phyloP scores from a whole-genome alignment of 2,888 invertebrate genomes.

The Coelinius sp. region DNA sequence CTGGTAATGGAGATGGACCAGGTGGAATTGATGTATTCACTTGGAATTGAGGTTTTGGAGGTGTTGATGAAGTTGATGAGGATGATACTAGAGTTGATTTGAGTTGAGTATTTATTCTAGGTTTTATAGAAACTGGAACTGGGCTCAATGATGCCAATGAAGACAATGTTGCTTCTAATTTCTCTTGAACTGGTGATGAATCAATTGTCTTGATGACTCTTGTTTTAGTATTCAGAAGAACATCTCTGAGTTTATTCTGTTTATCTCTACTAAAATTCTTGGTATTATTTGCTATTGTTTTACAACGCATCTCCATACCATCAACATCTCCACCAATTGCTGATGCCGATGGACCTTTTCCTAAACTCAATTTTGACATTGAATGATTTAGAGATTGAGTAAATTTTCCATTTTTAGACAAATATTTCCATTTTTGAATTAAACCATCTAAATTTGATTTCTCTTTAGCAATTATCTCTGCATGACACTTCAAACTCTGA shows the following conservation, averaged over 20 bases:
- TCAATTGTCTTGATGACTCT: slow-evolving; percentile 58
- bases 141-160: slow-evolving; percentile 55
- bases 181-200: slow-evolving; percentile 62
- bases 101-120: slow-evolving; percentile 43
- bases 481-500: slow-evolving; percentile 83
- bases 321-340: slow-evolving; percentile 50
- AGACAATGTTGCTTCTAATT: slow-evolving; percentile 63
- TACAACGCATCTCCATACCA: slow-evolving; percentile 62
- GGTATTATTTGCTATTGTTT: slow-evolving; percentile 59
- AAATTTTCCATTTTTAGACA: slow-evolving; percentile 49
- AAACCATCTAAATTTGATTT: slow-evolving; percentile 62
- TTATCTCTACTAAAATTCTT: slow-evolving; percentile 59
- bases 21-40: not conserved
- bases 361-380: slow-evolving; percentile 57
- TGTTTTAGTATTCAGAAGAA: slow-evolving; percentile 57
- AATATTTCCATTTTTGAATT: slow-evolving; percentile 56
- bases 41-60: not conserved
- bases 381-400: slow-evolving; percentile 58
- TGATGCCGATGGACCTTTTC: slow-evolving; percentile 38
- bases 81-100: slow-evolving; percentile 26
- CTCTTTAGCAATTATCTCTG: slow-evolving; percentile 77
- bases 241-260: slow-evolving; percentile 57
- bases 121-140: slow-evolving; percentile 42
- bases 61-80: not conserved
- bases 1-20: not conserved